A percentile compares a stretch with the other conserved stretches of the same genome.
phyloP scores from a whole-genome alignment of 2,888 invertebrate genomes.

The Phytoseiulus persimilis region DNA sequence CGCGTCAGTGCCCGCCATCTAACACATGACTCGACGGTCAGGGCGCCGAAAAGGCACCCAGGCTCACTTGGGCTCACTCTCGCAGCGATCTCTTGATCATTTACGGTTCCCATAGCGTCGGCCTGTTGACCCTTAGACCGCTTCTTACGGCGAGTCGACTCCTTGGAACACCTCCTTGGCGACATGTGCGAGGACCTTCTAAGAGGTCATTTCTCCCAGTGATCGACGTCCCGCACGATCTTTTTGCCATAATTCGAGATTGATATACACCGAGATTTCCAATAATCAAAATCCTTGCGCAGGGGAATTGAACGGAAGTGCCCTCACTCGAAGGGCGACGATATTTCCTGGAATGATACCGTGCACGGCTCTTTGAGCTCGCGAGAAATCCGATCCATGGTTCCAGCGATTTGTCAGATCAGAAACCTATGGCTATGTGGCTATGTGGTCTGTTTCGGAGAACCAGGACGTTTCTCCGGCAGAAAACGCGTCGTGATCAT shows the following conservation, averaged over 20 bases:
- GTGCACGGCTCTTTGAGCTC: too few relatives aligned
- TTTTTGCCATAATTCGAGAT: too few relatives aligned
- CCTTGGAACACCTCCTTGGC: not conserved
- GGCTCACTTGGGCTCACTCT: not conserved
- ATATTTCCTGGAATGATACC: too few relatives aligned
- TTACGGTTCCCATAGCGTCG: not conserved
- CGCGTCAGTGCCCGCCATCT: not conserved
- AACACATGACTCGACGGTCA: not conserved
- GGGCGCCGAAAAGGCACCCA: not conserved
- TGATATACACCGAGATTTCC: too few relatives aligned
- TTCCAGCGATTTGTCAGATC: too few relatives aligned
- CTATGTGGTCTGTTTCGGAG: not conserved
- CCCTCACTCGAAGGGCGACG: too few relatives aligned
- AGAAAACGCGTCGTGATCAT: not conserved
- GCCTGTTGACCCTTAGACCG: not conserved
- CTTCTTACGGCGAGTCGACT: not conserved
- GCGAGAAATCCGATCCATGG: too few relatives aligned
- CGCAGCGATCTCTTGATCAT: not conserved
- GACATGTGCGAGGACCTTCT: not conserved
- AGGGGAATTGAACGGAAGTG: too few relatives aligned
- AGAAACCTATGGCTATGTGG: too few relatives aligned
- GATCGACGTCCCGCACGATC: too few relatives aligned
- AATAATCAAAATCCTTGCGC: too few relatives aligned
- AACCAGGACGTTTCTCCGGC: not conserved
- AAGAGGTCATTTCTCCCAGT: too few relatives aligned